Percentiles rank a stretch among this genome's conserved stretches.
Conservation (phyloP, 2,797 vertebrate genomes). For the Anabas testudineus region DNA sequence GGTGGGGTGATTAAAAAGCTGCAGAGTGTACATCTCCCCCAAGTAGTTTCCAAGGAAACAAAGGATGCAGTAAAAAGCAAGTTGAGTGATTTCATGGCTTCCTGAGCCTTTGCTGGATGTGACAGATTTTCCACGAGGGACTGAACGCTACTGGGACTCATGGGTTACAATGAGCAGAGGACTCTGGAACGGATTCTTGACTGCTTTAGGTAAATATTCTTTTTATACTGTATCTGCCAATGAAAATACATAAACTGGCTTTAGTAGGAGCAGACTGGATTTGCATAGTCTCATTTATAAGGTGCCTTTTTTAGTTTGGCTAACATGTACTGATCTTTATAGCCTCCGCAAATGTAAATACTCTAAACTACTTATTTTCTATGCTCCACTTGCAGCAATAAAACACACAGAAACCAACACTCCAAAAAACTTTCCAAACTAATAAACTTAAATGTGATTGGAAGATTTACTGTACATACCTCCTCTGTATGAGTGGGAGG, state of each 20-base stretch:
- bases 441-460: neutral
- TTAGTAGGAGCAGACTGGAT: neutral
- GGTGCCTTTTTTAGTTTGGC: no score
- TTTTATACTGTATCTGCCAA: neutral
- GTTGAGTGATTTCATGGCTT: constrained; percentile 62
- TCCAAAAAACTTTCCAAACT: constrained; percentile 1
- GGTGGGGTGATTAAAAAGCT: constrained; percentile 46
- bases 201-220: neutral
- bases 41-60: constrained; percentile 83
- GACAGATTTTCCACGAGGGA: constrained; percentile 22
- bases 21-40: constrained; percentile 39
- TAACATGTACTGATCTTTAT: no score
- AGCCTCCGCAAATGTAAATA: no score
- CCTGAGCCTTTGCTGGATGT: constrained; percentile 50
- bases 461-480: constrained; percentile 13
- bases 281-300: no score
- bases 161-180: neutral
- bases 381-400: neutral
- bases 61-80: constrained; percentile 76
- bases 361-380: no score
- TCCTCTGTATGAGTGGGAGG: constrained; percentile 19
- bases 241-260: neutral
- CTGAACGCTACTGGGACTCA: constrained; percentile 21
- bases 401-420: neutral
- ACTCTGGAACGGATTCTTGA: constrained; percentile 7